Evolutionary conservation across 2,797 vertebrate genomes (phyloP).

Genomic region (Picus viridis): DNA sequence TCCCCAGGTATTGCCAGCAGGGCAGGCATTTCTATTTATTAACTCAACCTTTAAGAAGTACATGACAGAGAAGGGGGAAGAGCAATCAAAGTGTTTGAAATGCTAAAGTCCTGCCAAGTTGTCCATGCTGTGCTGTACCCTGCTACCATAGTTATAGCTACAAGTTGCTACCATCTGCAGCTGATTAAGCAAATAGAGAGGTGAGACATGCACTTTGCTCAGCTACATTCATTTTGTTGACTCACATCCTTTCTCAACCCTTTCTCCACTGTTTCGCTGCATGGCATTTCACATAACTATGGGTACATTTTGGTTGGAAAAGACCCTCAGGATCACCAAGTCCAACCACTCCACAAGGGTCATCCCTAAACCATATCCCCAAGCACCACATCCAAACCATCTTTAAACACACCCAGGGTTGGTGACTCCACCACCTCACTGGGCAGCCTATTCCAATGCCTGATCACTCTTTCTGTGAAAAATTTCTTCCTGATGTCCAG

Average conservation of each 20-base stretch:
- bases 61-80: background rate
- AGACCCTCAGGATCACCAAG: no score
- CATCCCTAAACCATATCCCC: no score
- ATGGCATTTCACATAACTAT: no score
- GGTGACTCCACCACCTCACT: no score
- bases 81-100: background rate
- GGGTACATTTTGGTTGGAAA: no score
- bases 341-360: no score
- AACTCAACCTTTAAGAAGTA: background rate
- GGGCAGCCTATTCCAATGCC: no score
- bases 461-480: no score
- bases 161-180: background rate
- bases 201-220: background rate
- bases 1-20: background rate
- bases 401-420: no score
- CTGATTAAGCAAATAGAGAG: background rate
- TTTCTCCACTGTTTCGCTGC: background rate
- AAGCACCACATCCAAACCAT: no score
- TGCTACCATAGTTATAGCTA: background rate
- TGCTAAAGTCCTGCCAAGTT: background rate
- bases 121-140: background rate
- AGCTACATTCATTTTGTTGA: background rate
- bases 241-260: background rate
- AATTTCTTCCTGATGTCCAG: no score
- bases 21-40: background rate